phyloP scores from a whole-genome alignment of 2,888 invertebrate genomes.

The Tetragonisca angustula region DNA sequence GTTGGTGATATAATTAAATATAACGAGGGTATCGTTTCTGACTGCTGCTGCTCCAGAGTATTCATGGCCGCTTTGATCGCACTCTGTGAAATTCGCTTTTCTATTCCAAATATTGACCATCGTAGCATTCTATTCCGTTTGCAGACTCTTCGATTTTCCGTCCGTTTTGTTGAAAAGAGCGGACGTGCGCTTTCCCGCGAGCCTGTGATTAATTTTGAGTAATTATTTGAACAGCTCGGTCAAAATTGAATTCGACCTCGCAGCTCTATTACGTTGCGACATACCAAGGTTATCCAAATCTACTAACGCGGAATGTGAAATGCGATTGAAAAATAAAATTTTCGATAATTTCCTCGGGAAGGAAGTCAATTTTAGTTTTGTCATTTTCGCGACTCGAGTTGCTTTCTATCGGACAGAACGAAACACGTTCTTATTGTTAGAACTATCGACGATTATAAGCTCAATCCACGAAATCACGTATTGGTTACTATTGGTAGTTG shows the following conservation, averaged over 20 bases:
- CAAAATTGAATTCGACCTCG: neutral
- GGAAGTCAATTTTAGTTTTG: too few relatives aligned
- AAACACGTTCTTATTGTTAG: too few relatives aligned
- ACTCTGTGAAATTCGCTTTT: neutral
- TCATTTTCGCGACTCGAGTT: too few relatives aligned
- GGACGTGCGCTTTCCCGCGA: neutral
- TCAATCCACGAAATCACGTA: too few relatives aligned
- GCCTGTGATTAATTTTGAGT: neutral
- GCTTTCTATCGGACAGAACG: too few relatives aligned
- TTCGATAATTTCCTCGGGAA: neutral
- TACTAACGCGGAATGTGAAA: neutral
- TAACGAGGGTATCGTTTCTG: neutral
- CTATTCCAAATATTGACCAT: constrained; percentile 6
- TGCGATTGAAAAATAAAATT: neutral
- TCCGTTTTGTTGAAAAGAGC: neutral
- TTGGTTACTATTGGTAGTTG: too few relatives aligned
- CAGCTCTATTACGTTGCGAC: neutral
- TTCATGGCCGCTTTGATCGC: neutral
- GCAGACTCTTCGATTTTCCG: neutral
- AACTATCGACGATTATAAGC: too few relatives aligned
- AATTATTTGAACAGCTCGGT: neutral
- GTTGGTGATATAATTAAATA: neutral
- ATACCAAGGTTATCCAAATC: neutral
- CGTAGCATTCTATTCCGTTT: neutral
- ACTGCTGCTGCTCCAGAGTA: neutral